Evolutionary conservation across 2,113 vertebrate species (phyloP).

Genomic region (Rattus rattus): DNA sequence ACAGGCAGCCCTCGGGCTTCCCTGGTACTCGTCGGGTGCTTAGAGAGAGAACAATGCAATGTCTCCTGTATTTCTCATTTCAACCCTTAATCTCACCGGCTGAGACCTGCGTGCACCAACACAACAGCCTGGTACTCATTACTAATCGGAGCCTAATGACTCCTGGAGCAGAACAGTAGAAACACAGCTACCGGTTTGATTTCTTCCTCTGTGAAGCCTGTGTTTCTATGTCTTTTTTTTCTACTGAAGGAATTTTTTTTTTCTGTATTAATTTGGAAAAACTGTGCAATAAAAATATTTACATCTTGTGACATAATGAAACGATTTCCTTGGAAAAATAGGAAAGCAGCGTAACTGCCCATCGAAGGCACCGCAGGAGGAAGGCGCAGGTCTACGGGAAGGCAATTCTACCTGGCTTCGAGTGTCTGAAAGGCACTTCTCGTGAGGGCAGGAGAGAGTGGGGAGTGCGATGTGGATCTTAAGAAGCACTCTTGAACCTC

Average conservation of each 20-base stretch:
- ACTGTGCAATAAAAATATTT: constrained; percentile 30
- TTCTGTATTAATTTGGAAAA: constrained; percentile 55
- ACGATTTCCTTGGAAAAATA: not conserved
- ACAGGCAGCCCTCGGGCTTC: too few species aligned
- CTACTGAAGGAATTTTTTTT: not conserved
- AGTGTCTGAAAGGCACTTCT: constrained; percentile 40
- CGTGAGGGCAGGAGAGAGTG: not conserved
- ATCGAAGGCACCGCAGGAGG: constrained; percentile 16
- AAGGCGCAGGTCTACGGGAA: not conserved
- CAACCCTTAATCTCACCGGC: not conserved
- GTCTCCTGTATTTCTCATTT: constrained; percentile 30
- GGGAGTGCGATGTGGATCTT: constrained; percentile 30
- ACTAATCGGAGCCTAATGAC: not conserved
- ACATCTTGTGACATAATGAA: constrained; percentile 37
- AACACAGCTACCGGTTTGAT: not conserved
- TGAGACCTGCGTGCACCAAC: not conserved
- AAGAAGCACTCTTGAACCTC: constrained; percentile 77
- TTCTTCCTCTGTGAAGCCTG: constrained; percentile 12
- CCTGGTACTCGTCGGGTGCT: not conserved
- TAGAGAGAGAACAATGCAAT: not conserved
- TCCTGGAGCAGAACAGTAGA: not conserved
- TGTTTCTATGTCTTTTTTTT: constrained; percentile 23
- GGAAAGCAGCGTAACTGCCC: constrained; percentile 4
- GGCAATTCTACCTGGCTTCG: not conserved
- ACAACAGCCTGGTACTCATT: not conserved